Evolutionary conservation across 1,140 invertebrate genomes (phyloP).

Genomic region (Trachymyrmex septentrionalis): DNA sequence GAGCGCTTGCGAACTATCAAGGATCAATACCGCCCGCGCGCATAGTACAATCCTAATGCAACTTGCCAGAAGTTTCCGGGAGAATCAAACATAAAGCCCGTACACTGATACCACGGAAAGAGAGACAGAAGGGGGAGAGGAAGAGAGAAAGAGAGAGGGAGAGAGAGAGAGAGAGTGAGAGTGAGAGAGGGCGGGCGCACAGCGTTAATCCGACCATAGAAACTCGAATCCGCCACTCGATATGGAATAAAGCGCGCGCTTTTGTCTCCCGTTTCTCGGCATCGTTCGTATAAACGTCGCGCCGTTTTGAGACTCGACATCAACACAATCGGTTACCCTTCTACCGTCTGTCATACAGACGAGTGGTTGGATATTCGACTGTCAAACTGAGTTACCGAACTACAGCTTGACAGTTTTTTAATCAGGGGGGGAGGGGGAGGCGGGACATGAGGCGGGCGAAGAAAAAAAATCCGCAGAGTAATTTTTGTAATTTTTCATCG

Average conservation of each 20-base stretch:
- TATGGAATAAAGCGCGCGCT: conserved; percentile 63
- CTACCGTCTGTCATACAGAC: conserved; percentile 44
- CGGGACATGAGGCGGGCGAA: neutral
- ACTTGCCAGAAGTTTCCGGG: conserved; percentile 60
- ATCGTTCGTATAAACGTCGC: conserved; percentile 54
- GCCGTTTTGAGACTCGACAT: conserved; percentile 52
- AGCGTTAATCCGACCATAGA: conserved; percentile 66
- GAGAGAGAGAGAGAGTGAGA: neutral
- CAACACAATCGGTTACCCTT: conserved; percentile 57
- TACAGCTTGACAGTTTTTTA: conserved; percentile 35
- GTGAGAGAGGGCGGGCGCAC: neutral
- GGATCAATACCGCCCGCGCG: conserved; percentile 55
- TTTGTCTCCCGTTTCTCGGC: conserved; percentile 58
- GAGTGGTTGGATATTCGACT: conserved; percentile 44
- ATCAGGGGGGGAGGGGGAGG: conserved; percentile 1
- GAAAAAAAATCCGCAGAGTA: conserved; percentile 24
- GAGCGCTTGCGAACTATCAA: conserved; percentile 58
- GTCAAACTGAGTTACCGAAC: conserved; percentile 45
- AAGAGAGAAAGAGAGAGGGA: neutral
- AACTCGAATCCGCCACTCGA: conserved; percentile 63
- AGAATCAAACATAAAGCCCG: conserved; percentile 59
- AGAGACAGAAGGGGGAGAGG: neutral
- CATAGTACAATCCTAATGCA: conserved; percentile 60
- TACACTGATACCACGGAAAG: conserved; percentile 41
- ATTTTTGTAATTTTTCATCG: conserved; percentile 5